Base-by-base conservation (phyloP, 1,140 invertebrate genomes). In the Drosophila rhopaloa region DNA sequence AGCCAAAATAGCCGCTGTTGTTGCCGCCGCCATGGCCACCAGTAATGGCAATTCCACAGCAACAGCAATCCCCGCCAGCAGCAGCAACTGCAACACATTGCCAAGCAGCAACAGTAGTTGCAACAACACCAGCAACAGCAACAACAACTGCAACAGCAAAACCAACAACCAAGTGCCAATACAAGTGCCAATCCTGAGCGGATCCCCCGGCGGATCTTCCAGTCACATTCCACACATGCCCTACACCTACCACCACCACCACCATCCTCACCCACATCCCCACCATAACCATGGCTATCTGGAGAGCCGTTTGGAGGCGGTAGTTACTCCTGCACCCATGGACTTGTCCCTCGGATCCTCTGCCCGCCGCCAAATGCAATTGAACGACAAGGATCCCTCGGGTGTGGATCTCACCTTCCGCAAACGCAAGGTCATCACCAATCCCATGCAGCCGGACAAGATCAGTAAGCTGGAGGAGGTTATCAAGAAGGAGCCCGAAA, bases 331-430 rank as follows among this genome's bases (percentile, higher is more conserved):
- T 9, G 70, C 73, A 4, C 82, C 91, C 60, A 92, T 92, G 71
- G 91, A 92, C 40, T 56, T 92, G 4, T 92, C 91, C 3, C 57
- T 92, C 10, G 83, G 88, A 37, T 74, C 67, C 40, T 68, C 83
- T 5, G 79, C 57, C 19, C 83, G 84, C 14, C 71, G 79, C 10
- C 77, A 85, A 24, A 66, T 68, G 40, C 80, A 76, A 1, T 44
- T 79, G 41, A 55, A 51, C 8, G 77, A 84, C 8, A 60, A 60
- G 57, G 62, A 67, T 5, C 35, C 67, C 1, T 37, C 58, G 38
- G 77, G 81, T 0, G 90, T 91, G 16, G 90, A 91, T 57, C 63
- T 92, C 44, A 90, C 79, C n/a, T 91, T 77, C 48, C 78, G 91
- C 58, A 92, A 92, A 50, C 89, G 91, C 19, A 91, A 85, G 47